phyloP scores from a whole-genome alignment of 2,797 vertebrate species.

The Ispidina lecontei region DNA sequence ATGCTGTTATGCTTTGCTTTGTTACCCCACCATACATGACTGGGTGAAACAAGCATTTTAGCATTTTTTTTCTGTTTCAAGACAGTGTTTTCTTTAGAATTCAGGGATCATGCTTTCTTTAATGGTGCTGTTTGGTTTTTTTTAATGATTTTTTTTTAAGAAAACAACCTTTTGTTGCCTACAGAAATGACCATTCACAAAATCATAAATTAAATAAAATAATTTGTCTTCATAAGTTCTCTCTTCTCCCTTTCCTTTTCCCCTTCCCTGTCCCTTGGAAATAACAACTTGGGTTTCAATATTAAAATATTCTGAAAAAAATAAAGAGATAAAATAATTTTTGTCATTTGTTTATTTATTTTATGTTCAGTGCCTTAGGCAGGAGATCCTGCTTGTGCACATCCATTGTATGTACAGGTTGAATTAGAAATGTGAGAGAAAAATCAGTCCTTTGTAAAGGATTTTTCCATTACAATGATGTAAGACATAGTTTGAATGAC shows the following conservation, averaged over 20 bases:
- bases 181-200: slow-evolving; percentile 78
- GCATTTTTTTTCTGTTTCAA: slow-evolving; percentile 62
- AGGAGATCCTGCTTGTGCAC: slow-evolving; percentile 1
- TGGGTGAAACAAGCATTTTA: slow-evolving; percentile 74
- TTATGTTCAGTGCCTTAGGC: slow-evolving; percentile 48
- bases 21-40: slow-evolving; percentile 76
- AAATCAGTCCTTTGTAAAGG: neutral
- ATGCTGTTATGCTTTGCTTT: slow-evolving; percentile 77
- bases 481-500: neutral
- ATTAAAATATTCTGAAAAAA: slow-evolving; percentile 81
- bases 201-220: slow-evolving; percentile 80
- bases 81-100: slow-evolving; percentile 86
- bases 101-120: slow-evolving; percentile 88
- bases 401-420: neutral
- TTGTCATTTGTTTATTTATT: slow-evolving; percentile 68
- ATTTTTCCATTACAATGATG: neutral
- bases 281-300: slow-evolving; percentile 78
- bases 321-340: slow-evolving; percentile 79
- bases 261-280: slow-evolving; percentile 69
- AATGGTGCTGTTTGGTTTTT: slow-evolving; percentile 82
- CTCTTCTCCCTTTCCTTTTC: slow-evolving; percentile 72
- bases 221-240: slow-evolving; percentile 75
- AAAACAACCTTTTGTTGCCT: slow-evolving; percentile 77
- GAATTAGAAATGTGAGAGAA: neutral
- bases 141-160: slow-evolving; percentile 59